Evolutionary conservation across 2,888 invertebrate species (phyloP).

Genomic region (Dorcus parallelipipedus): DNA sequence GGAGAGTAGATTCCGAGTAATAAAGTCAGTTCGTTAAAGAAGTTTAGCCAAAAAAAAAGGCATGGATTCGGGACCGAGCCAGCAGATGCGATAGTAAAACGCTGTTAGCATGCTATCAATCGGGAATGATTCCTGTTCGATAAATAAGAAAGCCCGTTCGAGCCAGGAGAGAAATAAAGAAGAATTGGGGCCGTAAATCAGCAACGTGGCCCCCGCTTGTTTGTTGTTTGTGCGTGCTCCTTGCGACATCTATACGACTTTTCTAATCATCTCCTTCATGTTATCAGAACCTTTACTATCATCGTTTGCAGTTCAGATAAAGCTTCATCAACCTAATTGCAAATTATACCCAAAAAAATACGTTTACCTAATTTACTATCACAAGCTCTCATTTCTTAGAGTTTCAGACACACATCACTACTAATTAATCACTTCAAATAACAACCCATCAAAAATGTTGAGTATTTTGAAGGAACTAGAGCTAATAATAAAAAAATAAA

Average conservation of each 20-base stretch:
- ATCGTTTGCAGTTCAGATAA: conserved; percentile 2
- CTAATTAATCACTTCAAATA: too few species aligned
- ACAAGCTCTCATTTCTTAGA: too few species aligned
- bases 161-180: conserved; percentile 51
- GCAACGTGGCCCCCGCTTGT: conserved; percentile 33
- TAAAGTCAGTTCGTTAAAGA: neutral
- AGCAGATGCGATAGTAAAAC: conserved; percentile 29
- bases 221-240: conserved; percentile 43
- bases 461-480: too few species aligned
- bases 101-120: conserved; percentile 36
- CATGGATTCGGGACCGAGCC: conserved; percentile 15
- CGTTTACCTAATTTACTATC: too few species aligned
- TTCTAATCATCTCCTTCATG: conserved; percentile 43
- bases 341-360: too few species aligned
- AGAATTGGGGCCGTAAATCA: conserved; percentile 51
- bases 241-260: conserved; percentile 42
- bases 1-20: neutral
- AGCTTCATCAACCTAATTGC: neutral
- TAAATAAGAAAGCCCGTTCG: conserved; percentile 42
- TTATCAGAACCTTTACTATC: conserved; percentile 28
- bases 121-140: conserved; percentile 41
- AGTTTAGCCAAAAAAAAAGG: conserved; percentile 7
- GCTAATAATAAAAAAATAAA: too few species aligned
- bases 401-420: too few species aligned
- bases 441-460: too few species aligned